phyloP scores from a whole-genome alignment of 2,888 invertebrate species.

The Cerastoderma edule region DNA sequence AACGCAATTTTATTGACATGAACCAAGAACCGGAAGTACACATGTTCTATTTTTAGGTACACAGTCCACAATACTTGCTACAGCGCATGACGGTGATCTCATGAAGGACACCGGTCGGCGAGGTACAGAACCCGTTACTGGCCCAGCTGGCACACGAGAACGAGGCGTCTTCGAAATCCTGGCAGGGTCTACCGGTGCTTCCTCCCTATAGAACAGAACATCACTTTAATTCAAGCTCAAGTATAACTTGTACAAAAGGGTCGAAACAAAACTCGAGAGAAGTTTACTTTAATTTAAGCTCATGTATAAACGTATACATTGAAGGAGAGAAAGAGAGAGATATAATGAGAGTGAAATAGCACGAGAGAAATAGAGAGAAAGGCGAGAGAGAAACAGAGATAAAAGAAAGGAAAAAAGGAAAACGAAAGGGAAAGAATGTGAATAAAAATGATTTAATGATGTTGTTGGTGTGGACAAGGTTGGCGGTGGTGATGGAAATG shows the following conservation, averaged over 20 bases:
- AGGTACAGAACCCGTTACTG: constrained; percentile 30
- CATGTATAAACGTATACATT: too few relatives aligned
- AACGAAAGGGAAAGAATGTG: not conserved
- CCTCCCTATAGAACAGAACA: too few relatives aligned
- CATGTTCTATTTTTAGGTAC: too few relatives aligned
- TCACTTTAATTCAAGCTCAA: too few relatives aligned
- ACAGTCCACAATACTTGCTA: constrained; percentile 30
- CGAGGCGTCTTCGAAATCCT: constrained; percentile 21
- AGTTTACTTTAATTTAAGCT: too few relatives aligned
- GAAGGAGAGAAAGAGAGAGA: not conserved
- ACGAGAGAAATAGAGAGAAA: not conserved
- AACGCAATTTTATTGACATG: too few relatives aligned
- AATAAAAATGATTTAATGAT: not conserved
- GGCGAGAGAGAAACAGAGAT: not conserved
- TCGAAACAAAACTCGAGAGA: too few relatives aligned
- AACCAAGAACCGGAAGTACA: too few relatives aligned
- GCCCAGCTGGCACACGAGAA: constrained; percentile 33
- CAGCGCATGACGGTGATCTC: constrained; percentile 27
- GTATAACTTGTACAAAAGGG: too few relatives aligned
- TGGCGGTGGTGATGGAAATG: too few relatives aligned
- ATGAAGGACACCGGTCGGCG: constrained; percentile 24
- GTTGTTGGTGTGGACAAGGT: too few relatives aligned
- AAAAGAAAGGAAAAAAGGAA: not conserved
- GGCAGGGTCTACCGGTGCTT: constrained; percentile 2
- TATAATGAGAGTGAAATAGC: not conserved